phyloP scores from a whole-genome alignment of 2,797 vertebrate species.

The Enoplosus armatus region DNA sequence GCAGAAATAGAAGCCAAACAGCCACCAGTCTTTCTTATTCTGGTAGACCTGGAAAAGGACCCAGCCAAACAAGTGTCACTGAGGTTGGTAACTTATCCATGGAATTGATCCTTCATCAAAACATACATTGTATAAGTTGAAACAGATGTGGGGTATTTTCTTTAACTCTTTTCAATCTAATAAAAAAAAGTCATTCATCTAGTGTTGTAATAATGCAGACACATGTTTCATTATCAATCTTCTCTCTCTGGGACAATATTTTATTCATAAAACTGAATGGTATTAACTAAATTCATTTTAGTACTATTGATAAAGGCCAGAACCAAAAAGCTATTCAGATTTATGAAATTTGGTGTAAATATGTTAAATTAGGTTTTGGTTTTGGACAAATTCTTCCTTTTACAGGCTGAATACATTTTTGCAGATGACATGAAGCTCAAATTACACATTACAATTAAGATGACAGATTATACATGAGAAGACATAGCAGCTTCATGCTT shows the following conservation, averaged over 20 bases:
- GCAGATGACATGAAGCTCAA: background rate
- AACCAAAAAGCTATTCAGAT: no score
- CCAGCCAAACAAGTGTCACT: background rate
- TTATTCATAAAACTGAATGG: no score
- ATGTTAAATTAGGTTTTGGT: slow-evolving; percentile 8
- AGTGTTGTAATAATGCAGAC: background rate
- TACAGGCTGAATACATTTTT: slow-evolving; percentile 9
- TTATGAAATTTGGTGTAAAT: background rate
- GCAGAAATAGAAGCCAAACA: slow-evolving; percentile 94
- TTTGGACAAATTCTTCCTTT: background rate
- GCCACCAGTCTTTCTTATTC: slow-evolving; percentile 92
- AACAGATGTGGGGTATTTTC: background rate
- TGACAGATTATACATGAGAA: background rate
- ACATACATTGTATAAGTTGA: background rate
- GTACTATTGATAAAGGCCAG: background rate
- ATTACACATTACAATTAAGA: slow-evolving; percentile 9
- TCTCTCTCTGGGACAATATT: background rate
- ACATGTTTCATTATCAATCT: background rate
- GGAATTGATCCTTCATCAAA: background rate
- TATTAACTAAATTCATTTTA: background rate
- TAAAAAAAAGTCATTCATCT: background rate
- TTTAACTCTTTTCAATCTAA: background rate
- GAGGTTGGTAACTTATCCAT: background rate
- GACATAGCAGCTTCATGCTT: background rate
- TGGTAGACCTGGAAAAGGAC: slow-evolving; percentile 85